Evolutionary conservation across 2,888 invertebrate species (phyloP).

Genomic region (Rhamphomyia laevipes): DNA sequence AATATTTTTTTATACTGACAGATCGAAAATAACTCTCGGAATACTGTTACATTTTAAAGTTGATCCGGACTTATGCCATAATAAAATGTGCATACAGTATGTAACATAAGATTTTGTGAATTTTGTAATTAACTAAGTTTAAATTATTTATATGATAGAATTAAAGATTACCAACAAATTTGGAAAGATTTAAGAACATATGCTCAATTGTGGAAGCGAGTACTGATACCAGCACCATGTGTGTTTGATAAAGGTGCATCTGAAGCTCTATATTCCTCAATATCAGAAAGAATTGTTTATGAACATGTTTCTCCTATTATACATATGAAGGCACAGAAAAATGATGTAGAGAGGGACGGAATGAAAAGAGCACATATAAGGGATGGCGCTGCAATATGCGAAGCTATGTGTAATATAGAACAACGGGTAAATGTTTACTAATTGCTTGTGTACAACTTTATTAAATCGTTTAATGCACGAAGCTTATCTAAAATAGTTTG

Average conservation of each 20-base stretch:
- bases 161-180: constrained; percentile 55
- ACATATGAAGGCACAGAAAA: constrained; percentile 78
- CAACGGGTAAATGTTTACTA: constrained; percentile 41
- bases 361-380: constrained; percentile 76
- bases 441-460: too few relatives aligned
- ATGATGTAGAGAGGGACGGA: constrained; percentile 61
- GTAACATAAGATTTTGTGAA: constrained; percentile 18
- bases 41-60: constrained; percentile 42
- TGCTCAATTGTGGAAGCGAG: constrained; percentile 49
- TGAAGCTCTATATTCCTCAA: constrained; percentile 50
- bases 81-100: constrained; percentile 51
- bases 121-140: neutral
- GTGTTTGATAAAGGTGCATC: constrained; percentile 58
- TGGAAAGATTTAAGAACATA: constrained; percentile 58
- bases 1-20: constrained; percentile 58
- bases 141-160: constrained; percentile 36
- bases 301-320: constrained; percentile 69
- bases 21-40: constrained; percentile 48
- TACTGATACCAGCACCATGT: constrained; percentile 57
- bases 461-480: too few relatives aligned
- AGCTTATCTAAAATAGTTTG: too few relatives aligned
- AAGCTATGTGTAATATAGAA: constrained; percentile 66
- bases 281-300: constrained; percentile 46
- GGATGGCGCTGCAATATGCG: constrained; percentile 83
- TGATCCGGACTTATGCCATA: constrained; percentile 43